Conservation (phyloP, 1,140 invertebrate genomes). For the Megalopta genalis region DNA sequence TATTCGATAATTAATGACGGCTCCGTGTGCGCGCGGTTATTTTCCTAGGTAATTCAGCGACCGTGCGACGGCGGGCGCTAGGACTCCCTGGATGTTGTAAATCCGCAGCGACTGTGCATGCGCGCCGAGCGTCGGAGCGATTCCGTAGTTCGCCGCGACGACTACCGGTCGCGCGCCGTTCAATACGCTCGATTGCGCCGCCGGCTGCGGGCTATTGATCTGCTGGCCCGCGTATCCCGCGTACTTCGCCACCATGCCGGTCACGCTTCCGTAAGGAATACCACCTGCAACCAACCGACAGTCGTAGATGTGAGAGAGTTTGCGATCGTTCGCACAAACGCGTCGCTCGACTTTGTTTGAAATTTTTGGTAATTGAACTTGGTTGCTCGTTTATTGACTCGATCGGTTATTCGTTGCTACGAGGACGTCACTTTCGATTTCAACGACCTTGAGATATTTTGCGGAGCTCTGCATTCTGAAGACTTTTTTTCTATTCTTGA, state of each 20-base stretch:
- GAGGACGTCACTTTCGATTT: too few species aligned
- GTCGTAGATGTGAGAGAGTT: neutral
- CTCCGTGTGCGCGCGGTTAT: too few species aligned
- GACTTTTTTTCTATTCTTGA: too few species aligned
- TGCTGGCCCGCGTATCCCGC: conserved; percentile 26
- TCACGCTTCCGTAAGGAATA: conserved; percentile 75
- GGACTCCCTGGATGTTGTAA: conserved; percentile 62
- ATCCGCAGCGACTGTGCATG: conserved; percentile 64
- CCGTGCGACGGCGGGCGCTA: conserved; percentile 17
- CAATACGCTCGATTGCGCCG: conserved; percentile 11
- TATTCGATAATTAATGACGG: too few species aligned
- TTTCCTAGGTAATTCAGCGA: too few species aligned
- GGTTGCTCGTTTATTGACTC: too few species aligned
- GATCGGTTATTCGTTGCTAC: too few species aligned
- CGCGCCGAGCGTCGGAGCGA: conserved; percentile 39
- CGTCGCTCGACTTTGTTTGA: too few species aligned
- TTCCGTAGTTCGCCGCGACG: conserved; percentile 57
- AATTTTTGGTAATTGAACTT: too few species aligned
- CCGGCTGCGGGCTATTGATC: conserved; percentile 12
- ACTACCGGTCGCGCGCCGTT: conserved; percentile 26
- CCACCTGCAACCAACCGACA: conserved; percentile 66
- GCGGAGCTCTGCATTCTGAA: too few species aligned
- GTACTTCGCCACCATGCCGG: conserved; percentile 67
- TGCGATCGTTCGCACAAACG: too few species aligned
- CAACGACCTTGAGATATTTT: too few species aligned